Evolutionary conservation across 1,140 invertebrate genomes (phyloP).

Genomic region (Penaeus indicus): DNA sequence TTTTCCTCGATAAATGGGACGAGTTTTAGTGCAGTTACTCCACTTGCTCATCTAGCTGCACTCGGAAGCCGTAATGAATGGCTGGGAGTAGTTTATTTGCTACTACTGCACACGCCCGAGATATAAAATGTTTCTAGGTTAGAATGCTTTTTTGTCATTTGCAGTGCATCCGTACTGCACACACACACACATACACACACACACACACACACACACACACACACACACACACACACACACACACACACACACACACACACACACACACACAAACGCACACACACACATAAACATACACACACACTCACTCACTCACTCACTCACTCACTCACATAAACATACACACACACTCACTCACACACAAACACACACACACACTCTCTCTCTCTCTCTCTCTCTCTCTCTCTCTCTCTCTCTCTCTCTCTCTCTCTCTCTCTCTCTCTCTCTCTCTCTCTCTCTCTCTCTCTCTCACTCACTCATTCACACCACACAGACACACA

Average conservation of each 20-base stretch:
- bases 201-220: constrained; percentile 28
- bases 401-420: background rate
- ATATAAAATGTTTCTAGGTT: too few relatives aligned
- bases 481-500: background rate
- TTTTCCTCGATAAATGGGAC: too few relatives aligned
- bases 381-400: background rate
- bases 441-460: too few relatives aligned
- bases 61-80: too few relatives aligned
- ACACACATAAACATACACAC: background rate
- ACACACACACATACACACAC: background rate
- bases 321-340: background rate
- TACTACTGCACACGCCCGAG: too few relatives aligned
- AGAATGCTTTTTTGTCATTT: background rate
- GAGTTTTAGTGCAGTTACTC: too few relatives aligned
- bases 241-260: too few relatives aligned
- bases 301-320: background rate
- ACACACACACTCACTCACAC: background rate
- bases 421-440: constrained; percentile 12
- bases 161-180: background rate
- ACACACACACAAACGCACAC: too few relatives aligned
- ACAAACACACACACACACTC: background rate
- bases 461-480: too few relatives aligned
- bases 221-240: background rate
- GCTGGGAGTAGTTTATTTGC: too few relatives aligned
- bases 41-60: too few relatives aligned